phyloP scores from a whole-genome alignment of 2,113 vertebrate species.

The Scalopus aquaticus region DNA sequence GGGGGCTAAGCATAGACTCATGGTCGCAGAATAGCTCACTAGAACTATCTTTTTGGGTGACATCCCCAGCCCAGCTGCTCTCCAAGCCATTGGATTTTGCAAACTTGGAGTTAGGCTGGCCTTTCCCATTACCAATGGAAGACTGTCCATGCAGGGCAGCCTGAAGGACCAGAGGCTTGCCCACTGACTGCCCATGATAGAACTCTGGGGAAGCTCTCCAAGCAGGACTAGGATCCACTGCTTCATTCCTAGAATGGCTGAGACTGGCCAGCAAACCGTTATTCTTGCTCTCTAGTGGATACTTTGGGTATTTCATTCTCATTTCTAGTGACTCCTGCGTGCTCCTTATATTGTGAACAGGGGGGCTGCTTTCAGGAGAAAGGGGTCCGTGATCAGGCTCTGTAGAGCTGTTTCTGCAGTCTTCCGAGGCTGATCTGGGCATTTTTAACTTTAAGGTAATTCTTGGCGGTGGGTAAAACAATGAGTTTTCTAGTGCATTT shows the following conservation, averaged over 20 bases:
- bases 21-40: constrained; percentile 88
- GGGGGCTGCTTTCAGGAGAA: constrained; percentile 88
- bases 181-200: constrained; percentile 83
- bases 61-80: constrained; percentile 84
- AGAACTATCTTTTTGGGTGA: constrained; percentile 90
- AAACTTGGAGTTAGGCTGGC: constrained; percentile 81
- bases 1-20: constrained; percentile 80
- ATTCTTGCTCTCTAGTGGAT: constrained; percentile 87
- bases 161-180: constrained; percentile 91
- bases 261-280: constrained; percentile 88
- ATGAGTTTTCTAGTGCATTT: constrained; percentile 89
- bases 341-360: constrained; percentile 74
- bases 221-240: constrained; percentile 65
- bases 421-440: constrained; percentile 90
- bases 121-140: constrained; percentile 90
- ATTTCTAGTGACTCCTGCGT: constrained; percentile 81
- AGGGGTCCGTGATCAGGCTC: constrained; percentile 89
- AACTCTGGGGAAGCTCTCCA: constrained; percentile 76
- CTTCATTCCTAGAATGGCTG: constrained; percentile 78
- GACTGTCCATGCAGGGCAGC: constrained; percentile 91
- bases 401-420: constrained; percentile 86
- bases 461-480: constrained; percentile 93
- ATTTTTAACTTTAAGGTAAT: constrained; percentile 98
- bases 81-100: constrained; percentile 90
- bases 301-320: constrained; percentile 85